Conservation (phyloP, 2,888 invertebrate genomes). For the Drosophila aldrichi region DNA sequence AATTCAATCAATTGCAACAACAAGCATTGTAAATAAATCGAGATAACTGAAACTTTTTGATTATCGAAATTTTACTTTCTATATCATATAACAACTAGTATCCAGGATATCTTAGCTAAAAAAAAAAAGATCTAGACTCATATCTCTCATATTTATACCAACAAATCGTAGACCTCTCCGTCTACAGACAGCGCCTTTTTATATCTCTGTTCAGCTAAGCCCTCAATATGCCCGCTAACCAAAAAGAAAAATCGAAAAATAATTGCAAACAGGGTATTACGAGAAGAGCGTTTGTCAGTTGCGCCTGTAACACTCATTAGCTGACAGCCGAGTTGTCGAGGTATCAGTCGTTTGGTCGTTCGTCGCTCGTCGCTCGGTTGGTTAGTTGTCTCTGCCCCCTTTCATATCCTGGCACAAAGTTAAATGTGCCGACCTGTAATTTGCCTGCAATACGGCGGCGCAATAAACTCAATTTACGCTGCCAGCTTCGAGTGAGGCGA, state of each 20-base stretch:
- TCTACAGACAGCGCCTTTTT: neutral
- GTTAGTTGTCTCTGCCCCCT: conserved; percentile 42
- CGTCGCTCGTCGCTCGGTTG: conserved; percentile 17
- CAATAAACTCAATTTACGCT: conserved; percentile 78
- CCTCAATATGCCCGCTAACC: conserved; percentile 1
- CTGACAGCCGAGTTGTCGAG: conserved; percentile 44
- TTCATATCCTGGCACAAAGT: conserved; percentile 80
- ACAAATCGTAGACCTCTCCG: too few species aligned
- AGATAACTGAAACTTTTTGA: too few species aligned
- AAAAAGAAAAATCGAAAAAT: neutral
- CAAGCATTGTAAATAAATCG: too few species aligned
- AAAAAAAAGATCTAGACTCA: too few species aligned
- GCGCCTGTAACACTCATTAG: conserved; percentile 71
- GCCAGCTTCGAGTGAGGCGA: conserved; percentile 49
- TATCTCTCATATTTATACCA: too few species aligned
- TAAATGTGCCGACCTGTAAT: conserved; percentile 83
- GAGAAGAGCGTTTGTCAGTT: conserved; percentile 47
- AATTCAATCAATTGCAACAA: too few species aligned
- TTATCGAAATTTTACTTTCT: too few species aligned
- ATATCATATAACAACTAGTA: too few species aligned
- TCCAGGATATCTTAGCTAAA: too few species aligned
- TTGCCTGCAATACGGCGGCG: conserved; percentile 80
- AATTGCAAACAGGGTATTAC: conserved; percentile 27
- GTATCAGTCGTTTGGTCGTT: conserved; percentile 16
- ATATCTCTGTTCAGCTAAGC: neutral